Conservation (phyloP, 2,113 vertebrate genomes). For the Gila orcuttii region DNA sequence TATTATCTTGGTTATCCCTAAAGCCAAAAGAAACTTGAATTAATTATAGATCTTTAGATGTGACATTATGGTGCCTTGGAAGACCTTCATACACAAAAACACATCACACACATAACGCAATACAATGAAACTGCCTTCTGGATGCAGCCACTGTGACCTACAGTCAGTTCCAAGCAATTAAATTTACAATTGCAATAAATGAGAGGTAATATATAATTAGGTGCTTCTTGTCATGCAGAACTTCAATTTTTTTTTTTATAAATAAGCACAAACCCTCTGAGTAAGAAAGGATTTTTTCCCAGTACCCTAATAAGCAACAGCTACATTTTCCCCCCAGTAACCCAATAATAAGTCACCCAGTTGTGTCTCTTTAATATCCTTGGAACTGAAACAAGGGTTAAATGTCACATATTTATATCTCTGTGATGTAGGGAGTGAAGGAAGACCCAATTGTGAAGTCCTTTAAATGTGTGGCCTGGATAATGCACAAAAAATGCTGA, state of each 20-base stretch:
- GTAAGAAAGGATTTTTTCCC: background rate
- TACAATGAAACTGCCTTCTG: background rate
- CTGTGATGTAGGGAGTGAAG: background rate
- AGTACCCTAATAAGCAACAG: slow-evolving; percentile 9
- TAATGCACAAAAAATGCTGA: background rate
- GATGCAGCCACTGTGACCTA: background rate
- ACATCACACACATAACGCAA: background rate
- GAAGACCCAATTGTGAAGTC: background rate
- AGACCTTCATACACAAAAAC: background rate
- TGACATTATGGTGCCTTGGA: background rate
- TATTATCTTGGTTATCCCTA: background rate
- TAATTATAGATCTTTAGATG: background rate
- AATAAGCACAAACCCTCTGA: background rate
- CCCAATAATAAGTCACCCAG: background rate
- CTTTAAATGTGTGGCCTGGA: background rate
- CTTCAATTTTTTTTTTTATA: background rate
- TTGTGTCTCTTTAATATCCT: background rate
- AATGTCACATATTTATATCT: slow-evolving; percentile 28
- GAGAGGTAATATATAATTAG: slow-evolving; percentile 6
- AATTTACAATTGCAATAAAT: slow-evolving; percentile 26
- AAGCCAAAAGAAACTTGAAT: background rate
- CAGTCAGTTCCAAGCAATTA: slow-evolving; percentile 11
- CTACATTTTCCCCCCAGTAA: background rate
- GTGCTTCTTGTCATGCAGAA: background rate
- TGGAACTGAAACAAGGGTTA: slow-evolving; percentile 5